Evolutionary conservation across 2,888 invertebrate species (phyloP), one percentile per base, ranked within the genome.

Genomic region (Machimus rusticus): DNA sequence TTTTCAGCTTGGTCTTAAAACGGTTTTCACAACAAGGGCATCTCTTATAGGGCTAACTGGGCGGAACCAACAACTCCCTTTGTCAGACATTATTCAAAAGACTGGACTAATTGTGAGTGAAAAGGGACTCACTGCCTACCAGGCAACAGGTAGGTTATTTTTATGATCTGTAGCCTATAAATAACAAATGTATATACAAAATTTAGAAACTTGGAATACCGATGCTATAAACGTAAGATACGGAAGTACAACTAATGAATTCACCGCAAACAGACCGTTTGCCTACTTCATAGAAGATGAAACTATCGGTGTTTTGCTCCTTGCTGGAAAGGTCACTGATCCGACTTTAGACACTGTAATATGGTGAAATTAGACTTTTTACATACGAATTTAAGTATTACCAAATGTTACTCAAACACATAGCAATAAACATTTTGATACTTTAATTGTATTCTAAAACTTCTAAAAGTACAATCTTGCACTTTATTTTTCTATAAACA

Each of bases 201-300:
- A 39, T 79, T 87, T 34, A 88, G 89, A 95, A 93, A 95, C 74
- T 93, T 95, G 77, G 66, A 46, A 46, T 46, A 12, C 12, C 66
- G 19, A 66, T 66, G 92, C 97, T 74, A 95, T 94, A 12, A 96
- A 96, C 92, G 96, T 96, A 92, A 96, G 96, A 90, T 95, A 96
- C 0, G 94, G 94, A 87, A 94, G 46, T n/a, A 92, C 93, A 5
- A 92, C 93, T 87, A 9, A 66, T 23, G 94, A 94, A 87, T 95
- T 97, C 91, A 93, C 94, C 74, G 96, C 95, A 1, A 95, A 95
- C 91, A 95, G 95, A 89, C 97, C 97, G 0, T 97, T 97, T 93
- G 90, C 97, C 84, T 96, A 97, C 93, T 96, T 96, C 91, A 96
- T 97, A 88, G 96, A 96, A 91, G 97, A 97, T 90, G 96, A 96